Evolutionary conservation across 1,140 invertebrate species (phyloP), one percentile per base, ranked within the genome.

Genomic region (Micrasema minimum): DNA sequence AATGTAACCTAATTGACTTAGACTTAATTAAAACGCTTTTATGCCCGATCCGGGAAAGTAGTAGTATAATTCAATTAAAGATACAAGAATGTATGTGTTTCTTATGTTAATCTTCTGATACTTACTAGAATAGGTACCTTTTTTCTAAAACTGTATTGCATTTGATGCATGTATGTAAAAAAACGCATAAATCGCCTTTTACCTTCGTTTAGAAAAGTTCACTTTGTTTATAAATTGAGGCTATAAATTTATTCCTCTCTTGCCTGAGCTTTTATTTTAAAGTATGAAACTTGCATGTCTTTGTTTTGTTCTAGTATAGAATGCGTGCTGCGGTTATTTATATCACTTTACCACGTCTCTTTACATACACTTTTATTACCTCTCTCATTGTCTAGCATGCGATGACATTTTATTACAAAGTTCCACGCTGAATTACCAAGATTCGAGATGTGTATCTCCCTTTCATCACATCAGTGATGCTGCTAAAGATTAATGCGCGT

Each of bases 371-470:
- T 55, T 55, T 35, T 55, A 55, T 55, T 55, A 35, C 51, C 23
- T 26, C 31, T 55, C 31, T 6, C 51, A 37, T 18, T 35, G 51
- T 55, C 51, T 31, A 11, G 51, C 51, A 26, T 37, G 23, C n/a
- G 31, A 55, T 35, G 51, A 55, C 46, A 50, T 55, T 55, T 55
- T 55, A 55, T 55, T 55, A 23, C 31, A 55, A 55, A 55, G 51
- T 16, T 55, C 14, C 51, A 55, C 31, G 51, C 51, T 31, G 16
- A 55, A 55, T 55, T 55, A 55, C 51, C 23, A 18, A 55, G 51
- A 18, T 22, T 1, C n/a, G n/a, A n/a, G 48, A 55, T 55, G 26
- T 2, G 20, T 26, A 23, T 55, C 51, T 35, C 22, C 1, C n/a
- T 1, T 55, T 23, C n/a, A n/a, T n/a, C n/a, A n/a, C n/a, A n/a